Percentiles rank a stretch among this genome's conserved stretches.
Evolutionary conservation across 2,113 vertebrate species (phyloP).

Genomic region (Passer domesticus): DNA sequence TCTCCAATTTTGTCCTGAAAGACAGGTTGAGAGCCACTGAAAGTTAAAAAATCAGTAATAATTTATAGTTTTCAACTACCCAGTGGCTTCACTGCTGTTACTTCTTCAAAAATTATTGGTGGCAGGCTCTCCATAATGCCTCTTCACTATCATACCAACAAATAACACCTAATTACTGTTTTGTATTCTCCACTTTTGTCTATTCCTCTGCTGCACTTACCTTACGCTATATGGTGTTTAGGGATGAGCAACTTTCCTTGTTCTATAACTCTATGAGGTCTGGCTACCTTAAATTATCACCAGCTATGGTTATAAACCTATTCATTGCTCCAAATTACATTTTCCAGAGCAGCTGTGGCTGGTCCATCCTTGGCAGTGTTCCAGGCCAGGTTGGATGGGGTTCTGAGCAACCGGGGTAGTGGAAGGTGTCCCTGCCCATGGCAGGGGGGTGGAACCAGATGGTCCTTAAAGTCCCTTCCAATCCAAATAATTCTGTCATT

Average conservation of each 20-base stretch:
- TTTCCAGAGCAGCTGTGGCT: background rate
- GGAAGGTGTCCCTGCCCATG: background rate
- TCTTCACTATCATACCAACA: background rate
- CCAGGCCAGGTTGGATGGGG: background rate
- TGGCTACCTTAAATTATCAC: background rate
- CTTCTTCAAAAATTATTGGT: background rate
- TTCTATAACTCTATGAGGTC: background rate
- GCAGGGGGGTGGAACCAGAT: fast-evolving
- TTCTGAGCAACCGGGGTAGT: background rate
- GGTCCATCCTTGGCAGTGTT: background rate
- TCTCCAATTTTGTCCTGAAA: background rate
- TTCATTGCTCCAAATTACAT: background rate
- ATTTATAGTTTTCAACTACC: fast-evolving
- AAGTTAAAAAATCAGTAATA: background rate
- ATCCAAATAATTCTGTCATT: background rate
- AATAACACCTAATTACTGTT: background rate
- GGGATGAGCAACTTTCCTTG: background rate
- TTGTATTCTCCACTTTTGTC: background rate
- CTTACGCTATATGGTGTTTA: background rate
- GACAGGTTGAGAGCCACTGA: background rate
- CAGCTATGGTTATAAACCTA: fast-evolving
- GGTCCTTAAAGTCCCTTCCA: background rate
- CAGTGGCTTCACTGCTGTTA: background rate
- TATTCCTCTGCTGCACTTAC: too few species aligned
- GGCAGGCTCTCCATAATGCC: background rate